Base-by-base conservation (phyloP, 2,113 vertebrate species). In the Rousettus leschenaultii region DNA sequence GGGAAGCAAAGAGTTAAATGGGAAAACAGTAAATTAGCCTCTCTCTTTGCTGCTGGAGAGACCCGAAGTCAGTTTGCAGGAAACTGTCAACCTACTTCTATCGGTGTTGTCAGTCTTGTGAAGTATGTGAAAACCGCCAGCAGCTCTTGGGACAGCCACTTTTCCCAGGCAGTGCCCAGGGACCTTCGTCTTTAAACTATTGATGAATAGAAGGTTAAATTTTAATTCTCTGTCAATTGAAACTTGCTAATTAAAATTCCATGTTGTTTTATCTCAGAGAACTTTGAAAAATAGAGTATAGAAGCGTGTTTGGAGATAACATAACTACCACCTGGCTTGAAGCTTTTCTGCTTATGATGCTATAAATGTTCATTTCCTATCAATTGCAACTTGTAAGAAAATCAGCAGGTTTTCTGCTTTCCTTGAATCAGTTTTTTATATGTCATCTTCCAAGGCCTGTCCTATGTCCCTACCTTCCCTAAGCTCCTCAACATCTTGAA, bases 151-250 rank as follows among this genome's bases (percentile, higher is more conserved):
- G 55, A 91, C 4, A 77, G 70, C 48, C 38, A 43, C 9, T n/a
- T 94, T 95, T 63, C 3, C 51, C 38, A 65, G 57, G 1, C 38
- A 66, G 43, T 65, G 33, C 77, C 61, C 45, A 21, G 30, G 78
- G 59, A 97, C 95, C 13, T 26, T 97, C 91, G 89, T 35, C 73
- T 95, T 93, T 97, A 91, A 97, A 96, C 88, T 98, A 95, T 73
- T 98, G 89, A 98, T 95, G 85, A 97, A 92, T 91, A 78, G 87
- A 91, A 97, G 40, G 92, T 98, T 97, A 96, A 97, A 95, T 90
- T 98, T 98, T 96, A 98, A 98, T 98, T 98, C 35, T 48, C 21
- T 77, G 89, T 96, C 96, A 95, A 0, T 84, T 78, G 95, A 94
- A 95, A 97, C 89, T 86, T 97, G 91, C 82, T 97, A 95, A 94